A percentile compares a stretch with the other conserved stretches of the same genome.
These are phyloP conservation scores for Apomyelois bistriatella DNA, from an alignment of 2,888 invertebrate species.

Conservation along the genomic window DNA sequence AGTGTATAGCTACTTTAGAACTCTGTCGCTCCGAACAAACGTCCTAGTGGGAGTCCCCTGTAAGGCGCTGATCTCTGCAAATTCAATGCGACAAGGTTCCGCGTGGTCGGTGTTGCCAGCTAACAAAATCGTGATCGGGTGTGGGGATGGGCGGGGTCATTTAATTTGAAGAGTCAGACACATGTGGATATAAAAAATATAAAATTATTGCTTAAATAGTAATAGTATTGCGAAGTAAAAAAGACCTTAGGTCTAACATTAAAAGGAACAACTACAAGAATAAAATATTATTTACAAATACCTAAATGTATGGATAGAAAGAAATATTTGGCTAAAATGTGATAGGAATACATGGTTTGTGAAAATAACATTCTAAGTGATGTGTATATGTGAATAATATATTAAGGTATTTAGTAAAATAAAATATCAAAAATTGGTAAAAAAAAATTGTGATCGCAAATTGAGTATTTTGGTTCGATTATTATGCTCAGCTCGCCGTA, in stretches of 20 bases:
- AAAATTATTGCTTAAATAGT: conserved; percentile 74
- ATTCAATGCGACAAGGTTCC: conserved; percentile 31
- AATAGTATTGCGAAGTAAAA: conserved; percentile 74
- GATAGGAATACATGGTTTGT: conserved; percentile 65
- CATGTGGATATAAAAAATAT: conserved; percentile 44
- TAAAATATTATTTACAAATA: conserved; percentile 74
- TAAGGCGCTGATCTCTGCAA: conserved; percentile 32
- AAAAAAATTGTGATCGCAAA: conserved; percentile 60
- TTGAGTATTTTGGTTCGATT: conserved; percentile 65
- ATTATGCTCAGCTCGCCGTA: conserved; percentile 54
- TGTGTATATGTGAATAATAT: conserved; percentile 43
- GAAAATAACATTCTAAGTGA: conserved; percentile 51
- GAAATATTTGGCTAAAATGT: conserved; percentile 77
- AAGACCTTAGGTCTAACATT: conserved; percentile 70
- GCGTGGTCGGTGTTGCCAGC: conserved; percentile 19
- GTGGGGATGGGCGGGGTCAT: conserved; percentile 25
- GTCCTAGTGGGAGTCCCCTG: conserved; percentile 25
- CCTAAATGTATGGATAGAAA: conserved; percentile 61
- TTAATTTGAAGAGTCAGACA: conserved; percentile 41
- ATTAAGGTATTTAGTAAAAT: conserved; percentile 36
- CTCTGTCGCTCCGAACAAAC: conserved; percentile 41
- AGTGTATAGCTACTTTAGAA: conserved; percentile 37
- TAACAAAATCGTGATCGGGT: conserved; percentile 21
- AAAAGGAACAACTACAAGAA: conserved; percentile 71
- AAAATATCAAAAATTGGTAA: conserved; percentile 49